Base-by-base conservation (phyloP, 2,888 invertebrate genomes). In the Idaea straminata region DNA sequence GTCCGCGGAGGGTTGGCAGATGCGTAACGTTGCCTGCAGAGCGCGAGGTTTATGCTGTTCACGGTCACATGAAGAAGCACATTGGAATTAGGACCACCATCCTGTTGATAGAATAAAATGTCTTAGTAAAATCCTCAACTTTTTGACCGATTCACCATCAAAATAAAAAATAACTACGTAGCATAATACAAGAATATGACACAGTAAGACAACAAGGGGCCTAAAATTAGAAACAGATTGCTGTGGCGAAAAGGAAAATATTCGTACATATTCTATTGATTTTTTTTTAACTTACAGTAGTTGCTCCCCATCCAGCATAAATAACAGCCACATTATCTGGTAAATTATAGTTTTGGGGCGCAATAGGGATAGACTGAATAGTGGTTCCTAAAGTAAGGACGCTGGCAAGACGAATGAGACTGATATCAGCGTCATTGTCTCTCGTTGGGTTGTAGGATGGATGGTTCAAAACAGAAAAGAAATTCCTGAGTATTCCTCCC, bases 221-320 rank as follows among this genome's bases (percentile, higher is more conserved):
- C 25, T 25, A 25, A 25, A 25, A 25, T 25, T 25, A 2, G 25
- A 25, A 25, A 25, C 25, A 25, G 25, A 25, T 25, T 25, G 25
- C 25, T 25, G 25, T 25, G 25, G 25, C 25, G 3, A 25, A 25
- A 25, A 25, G 25, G 25, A 3, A 25, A 25, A 25, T 25, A 15
- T 10, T 15, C n/a, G n/a, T 10, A 15, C 7, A 2, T 13, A 10
- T 13, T 4, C 4, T 47, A 47, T 10, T 47, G 7, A 6, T 13
- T 7, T 47, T 7, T 47, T 2, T 25, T 25, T 47, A n/a, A 75
- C 77, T 77, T 62, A 83, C 83, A 6, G 65, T 5, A 35, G 71
- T 73, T 0, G 69, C 35, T 0, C 84, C 83, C 83, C 84, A 84
- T 5, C 84, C 84, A 60, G 79, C 78, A 57, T 80, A 79, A 1